Evolutionary conservation across 2,888 invertebrate species (phyloP).

Genomic region (Panorpa germanica): DNA sequence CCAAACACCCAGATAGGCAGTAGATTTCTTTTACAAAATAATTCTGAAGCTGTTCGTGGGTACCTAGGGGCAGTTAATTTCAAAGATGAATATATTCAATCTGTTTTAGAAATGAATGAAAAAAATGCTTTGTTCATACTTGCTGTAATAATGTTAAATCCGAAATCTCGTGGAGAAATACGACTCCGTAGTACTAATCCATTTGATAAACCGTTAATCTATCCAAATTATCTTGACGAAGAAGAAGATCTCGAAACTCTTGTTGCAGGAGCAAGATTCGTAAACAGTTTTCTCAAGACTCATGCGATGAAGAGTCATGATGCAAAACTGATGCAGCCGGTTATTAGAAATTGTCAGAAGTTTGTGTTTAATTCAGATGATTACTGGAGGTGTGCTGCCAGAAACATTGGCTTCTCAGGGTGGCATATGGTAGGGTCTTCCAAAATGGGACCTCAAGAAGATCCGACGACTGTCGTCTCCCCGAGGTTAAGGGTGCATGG

Average conservation of each 20-base stretch:
- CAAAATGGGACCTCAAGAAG: conserved; percentile 41
- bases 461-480: conserved; percentile 42
- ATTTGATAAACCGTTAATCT: conserved; percentile 39
- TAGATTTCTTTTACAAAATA: too few relatives aligned
- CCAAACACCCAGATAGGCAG: too few relatives aligned
- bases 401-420: conserved; percentile 37
- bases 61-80: conserved; percentile 66
- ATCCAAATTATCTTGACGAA: conserved; percentile 47
- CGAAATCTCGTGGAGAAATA: conserved; percentile 48
- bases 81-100: conserved; percentile 51
- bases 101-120: conserved; percentile 42
- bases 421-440: conserved; percentile 43
- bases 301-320: conserved; percentile 31
- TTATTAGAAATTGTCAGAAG: conserved; percentile 38
- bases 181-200: conserved; percentile 43
- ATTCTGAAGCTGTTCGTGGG: too few relatives aligned
- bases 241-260: conserved; percentile 41
- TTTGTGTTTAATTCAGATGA: conserved; percentile 30
- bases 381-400: conserved; percentile 45
- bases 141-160: conserved; percentile 34
- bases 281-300: conserved; percentile 28
- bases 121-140: conserved; percentile 51
- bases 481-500: conserved; percentile 32
- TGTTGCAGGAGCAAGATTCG: conserved; percentile 34
- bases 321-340: conserved; percentile 29